Percentiles rank a stretch among this genome's conserved stretches.
Conservation (phyloP, 2,113 vertebrate genomes). For the Ammodytes dubius region DNA sequence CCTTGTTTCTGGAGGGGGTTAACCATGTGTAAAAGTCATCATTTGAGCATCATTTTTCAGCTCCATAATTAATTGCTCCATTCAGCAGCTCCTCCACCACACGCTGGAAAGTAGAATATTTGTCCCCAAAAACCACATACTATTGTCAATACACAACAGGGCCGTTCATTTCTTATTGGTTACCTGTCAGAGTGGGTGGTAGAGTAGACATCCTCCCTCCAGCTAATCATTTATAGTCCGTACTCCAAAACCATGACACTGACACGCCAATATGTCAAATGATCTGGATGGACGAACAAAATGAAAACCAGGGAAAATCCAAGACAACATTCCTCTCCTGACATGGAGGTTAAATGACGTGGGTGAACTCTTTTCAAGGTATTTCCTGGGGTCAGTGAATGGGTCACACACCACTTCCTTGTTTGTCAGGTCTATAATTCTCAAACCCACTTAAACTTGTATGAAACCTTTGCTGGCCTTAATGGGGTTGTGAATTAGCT, state of each 20-base stretch:
- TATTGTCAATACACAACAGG: not conserved
- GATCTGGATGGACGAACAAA: not conserved
- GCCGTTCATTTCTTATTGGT: not conserved
- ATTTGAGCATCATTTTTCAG: not conserved
- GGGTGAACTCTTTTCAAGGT: not conserved
- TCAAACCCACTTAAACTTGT: slow-evolving; percentile 11
- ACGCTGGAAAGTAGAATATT: not conserved
- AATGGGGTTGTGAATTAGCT: not conserved
- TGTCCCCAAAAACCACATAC: not conserved
- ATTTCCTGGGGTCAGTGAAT: not conserved
- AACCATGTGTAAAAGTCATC: not conserved
- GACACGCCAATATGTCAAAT: not conserved
- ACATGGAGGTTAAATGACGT: not conserved
- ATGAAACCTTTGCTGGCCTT: not conserved
- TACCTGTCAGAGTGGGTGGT: slow-evolving; percentile 1
- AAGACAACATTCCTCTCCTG: not conserved
- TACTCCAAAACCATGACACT: not conserved
- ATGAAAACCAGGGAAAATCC: not conserved
- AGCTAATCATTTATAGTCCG: slow-evolving; percentile 6
- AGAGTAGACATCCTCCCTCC: not conserved
- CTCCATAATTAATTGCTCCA: not conserved
- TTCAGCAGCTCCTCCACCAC: not conserved
- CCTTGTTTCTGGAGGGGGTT: not conserved
- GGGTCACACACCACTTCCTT: not conserved
- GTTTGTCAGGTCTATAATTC: slow-evolving; percentile 2